phyloP scores from a whole-genome alignment of 2,888 invertebrate species.

The Tachina grossa region DNA sequence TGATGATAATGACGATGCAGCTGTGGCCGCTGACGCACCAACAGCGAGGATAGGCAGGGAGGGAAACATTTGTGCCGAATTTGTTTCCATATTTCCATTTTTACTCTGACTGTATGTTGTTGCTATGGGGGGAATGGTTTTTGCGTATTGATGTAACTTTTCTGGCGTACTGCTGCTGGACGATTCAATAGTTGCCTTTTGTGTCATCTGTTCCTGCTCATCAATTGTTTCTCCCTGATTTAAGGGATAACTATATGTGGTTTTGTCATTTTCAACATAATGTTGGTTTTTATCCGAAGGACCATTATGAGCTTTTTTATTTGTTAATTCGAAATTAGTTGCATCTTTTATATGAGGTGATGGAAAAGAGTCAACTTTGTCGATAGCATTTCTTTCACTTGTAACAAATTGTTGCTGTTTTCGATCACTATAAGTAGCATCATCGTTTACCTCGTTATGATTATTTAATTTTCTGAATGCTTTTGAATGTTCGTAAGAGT shows the following conservation, averaged over 20 bases:
- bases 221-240: neutral
- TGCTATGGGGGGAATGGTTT: constrained; percentile 54
- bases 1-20: constrained; percentile 16
- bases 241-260: constrained; percentile 28
- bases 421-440: neutral
- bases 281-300: constrained; percentile 12
- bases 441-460: constrained; percentile 29
- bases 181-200: constrained; percentile 54
- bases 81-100: constrained; percentile 57
- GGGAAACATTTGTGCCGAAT: constrained; percentile 19
- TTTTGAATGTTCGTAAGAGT: constrained; percentile 39
- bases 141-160: constrained; percentile 33
- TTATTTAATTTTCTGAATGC: constrained; percentile 27
- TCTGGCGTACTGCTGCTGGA: constrained; percentile 57
- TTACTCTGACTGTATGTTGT: constrained; percentile 47
- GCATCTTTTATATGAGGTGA: constrained; percentile 42
- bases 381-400: constrained; percentile 11
- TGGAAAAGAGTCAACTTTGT: constrained; percentile 38
- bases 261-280: constrained; percentile 30
- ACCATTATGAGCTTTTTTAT: constrained; percentile 48
- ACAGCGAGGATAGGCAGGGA: neutral
- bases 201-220: constrained; percentile 54
- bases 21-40: constrained; percentile 6
- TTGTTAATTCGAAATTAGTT: constrained; percentile 66
- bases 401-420: neutral